Conservation (phyloP, 2,113 vertebrate genomes). For the Lampris incognitus region DNA sequence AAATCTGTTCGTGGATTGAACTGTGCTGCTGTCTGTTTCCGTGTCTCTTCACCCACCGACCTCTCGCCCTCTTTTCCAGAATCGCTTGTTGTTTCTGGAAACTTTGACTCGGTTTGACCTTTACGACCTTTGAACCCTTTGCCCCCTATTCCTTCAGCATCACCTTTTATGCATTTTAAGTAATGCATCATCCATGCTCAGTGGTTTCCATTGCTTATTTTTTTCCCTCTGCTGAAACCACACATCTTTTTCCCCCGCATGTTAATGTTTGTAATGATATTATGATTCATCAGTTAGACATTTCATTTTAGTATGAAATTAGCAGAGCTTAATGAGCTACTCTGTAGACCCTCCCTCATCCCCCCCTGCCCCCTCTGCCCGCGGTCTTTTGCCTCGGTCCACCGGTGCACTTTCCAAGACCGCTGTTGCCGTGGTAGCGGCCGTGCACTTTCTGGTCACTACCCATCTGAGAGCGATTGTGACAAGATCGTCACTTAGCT, state of each 20-base stretch:
- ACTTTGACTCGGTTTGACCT: no score
- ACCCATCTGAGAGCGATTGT: conserved; percentile 85
- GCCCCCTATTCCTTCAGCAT: no score
- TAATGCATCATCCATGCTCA: no score
- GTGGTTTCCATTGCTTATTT: conserved; percentile 1
- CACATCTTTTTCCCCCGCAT: background rate
- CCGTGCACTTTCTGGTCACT: conserved; percentile 90
- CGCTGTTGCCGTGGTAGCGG: conserved; percentile 81
- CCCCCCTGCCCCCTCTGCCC: conserved; percentile 65
- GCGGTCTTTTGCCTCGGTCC: conserved; percentile 74
- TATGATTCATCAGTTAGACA: conserved; percentile 84
- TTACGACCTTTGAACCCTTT: no score
- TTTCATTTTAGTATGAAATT: conserved; percentile 86
- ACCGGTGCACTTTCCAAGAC: conserved; percentile 79
- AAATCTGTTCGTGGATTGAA: no score
- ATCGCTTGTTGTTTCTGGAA: no score
- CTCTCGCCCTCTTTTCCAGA: no score
- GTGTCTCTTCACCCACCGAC: no score
- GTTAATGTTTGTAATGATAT: conserved; percentile 20
- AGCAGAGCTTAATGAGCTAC: conserved; percentile 80
- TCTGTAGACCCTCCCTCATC: conserved; percentile 52
- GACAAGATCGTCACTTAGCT: conserved; percentile 81
- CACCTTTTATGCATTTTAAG: no score
- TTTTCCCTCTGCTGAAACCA: conserved; percentile 7
- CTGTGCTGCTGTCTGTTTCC: no score